Base-by-base conservation (phyloP, 92 coral and sea anemone genomes). In the Siderastrea siderea region DNA sequence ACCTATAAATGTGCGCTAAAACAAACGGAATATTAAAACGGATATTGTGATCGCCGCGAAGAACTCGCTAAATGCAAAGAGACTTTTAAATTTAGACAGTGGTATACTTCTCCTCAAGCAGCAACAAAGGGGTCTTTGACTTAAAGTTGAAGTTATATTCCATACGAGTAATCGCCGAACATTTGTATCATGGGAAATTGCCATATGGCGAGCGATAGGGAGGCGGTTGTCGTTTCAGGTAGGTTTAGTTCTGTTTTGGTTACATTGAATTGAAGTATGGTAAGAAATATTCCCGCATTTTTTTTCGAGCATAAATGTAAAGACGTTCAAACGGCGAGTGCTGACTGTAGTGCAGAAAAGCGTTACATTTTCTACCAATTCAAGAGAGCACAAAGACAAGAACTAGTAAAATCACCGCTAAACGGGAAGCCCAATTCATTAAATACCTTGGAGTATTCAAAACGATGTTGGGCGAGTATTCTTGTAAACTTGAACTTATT, bases 181-280 rank as follows among this genome's bases (percentile, higher is more conserved):
- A 52, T 26, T 46, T 12, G n/a, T 5, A 71, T 16, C n/a, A 85
- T 85, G 89, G 89, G 89, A 38, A 85, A 85, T 48, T 85, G 89
- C 43, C 83, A 85, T 13, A 76, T 85, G 83, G 89, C 89, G 46
- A 85, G 84, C 77, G 76, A 75, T 3, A 45, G 83, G 17, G 89
- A 85, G 43, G 89, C 89, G 1, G 83, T 85, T 4, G 89, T 85
- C 5, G 89, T 85, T 13, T 85, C 89, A 67, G 89, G 89, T 85
- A n/a, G 7, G 54, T 70, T 68, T 26, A 14, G 58, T 50, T 14
- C 3, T 47, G 67, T 38, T 53, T 45, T 58, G 7, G 5, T 71
- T 72, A 63, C 13, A 47, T 68, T 80, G 38, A 26, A 26, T 26
- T n/a, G 4, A 13, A 16, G 65, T 2, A 8, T 3, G 54, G 13